phyloP scores from a whole-genome alignment of 2,888 invertebrate genomes.

The Odontomyia ornata region DNA sequence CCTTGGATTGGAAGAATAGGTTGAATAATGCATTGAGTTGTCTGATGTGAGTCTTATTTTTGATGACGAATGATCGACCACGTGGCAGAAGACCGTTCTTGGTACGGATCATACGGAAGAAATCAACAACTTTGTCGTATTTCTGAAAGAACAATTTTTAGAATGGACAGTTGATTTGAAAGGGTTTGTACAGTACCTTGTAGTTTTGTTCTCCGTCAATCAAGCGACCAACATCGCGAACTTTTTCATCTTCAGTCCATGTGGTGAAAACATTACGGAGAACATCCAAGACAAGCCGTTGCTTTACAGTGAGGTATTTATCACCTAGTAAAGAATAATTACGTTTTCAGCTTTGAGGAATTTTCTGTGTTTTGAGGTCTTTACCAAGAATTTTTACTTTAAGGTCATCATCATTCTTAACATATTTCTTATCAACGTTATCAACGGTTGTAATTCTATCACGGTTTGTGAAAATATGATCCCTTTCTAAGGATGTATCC shows the following conservation, averaged over 20 bases:
- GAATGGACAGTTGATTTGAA: no score
- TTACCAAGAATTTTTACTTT: constrained; percentile 10
- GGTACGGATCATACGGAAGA: constrained; percentile 20
- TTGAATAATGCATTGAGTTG: constrained; percentile 71
- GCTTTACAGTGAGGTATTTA: constrained; percentile 61
- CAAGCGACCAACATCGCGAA: constrained; percentile 13
- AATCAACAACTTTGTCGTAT: constrained; percentile 42
- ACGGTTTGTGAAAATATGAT: not conserved
- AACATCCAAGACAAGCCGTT: constrained; percentile 63
- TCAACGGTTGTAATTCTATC: not conserved
- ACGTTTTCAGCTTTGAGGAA: no score
- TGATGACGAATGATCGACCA: constrained; percentile 68
- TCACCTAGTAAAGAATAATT: constrained; percentile 53
- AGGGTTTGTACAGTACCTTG: no score
- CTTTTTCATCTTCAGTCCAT: constrained; percentile 37
- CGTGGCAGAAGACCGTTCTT: constrained; percentile 66
- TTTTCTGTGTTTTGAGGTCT: no score
- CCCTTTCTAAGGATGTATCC: not conserved
- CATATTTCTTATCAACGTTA: constrained; percentile 49
- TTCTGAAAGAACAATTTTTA: constrained; percentile 37
- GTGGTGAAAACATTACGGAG: constrained; percentile 47
- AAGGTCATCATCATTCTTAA: constrained; percentile 26
- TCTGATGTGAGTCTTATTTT: constrained; percentile 66
- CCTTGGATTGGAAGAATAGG: constrained; percentile 74
- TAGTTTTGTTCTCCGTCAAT: constrained; percentile 43